Base-by-base conservation (phyloP, 2,888 invertebrate genomes). In the Rhogogaster chlorosoma region DNA sequence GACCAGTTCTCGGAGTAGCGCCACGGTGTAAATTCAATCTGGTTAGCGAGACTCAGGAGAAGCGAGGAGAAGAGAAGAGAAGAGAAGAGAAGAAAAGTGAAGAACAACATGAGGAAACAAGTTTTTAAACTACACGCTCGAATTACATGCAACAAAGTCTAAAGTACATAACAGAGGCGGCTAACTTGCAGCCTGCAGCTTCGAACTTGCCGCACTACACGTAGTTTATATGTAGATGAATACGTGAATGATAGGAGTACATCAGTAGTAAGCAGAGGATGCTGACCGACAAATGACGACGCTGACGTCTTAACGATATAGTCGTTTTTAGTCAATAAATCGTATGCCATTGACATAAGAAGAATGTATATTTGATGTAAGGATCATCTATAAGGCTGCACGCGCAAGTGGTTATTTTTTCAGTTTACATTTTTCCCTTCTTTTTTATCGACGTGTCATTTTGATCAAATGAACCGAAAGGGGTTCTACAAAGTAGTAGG, bases 21-120 rank as follows among this genome's bases (percentile, higher is more conserved):
- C 86, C 82, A 86, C 87, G 86, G 87, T 86, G 86, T 88, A 87
- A 88, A 88, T 88, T 86, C 86, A 87, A 86, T 67, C 88, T 87
- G 88, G 85, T 88, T 88, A 87, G 85, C 84, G 77, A 84, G 71
- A 12, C 70, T 53, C 2, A 36, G 22, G 32, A 57, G 36, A 36
- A n/a, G 18, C n/a, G 26, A 36, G 36, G 42, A 42, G 42, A 42
- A 42, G 42, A 42, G 42, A 42, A 45, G 42, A 38, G 38, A 42
- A 12, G 12, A 42, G 42, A 42, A 12, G 12, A 45, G 42, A 38
- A 10, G 9, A 1, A 45, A 12, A 45, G 45, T 45, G 45, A 45
- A 15, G 45, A 45, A 45, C 36, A 7, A 53, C 15, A 57, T 10
- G 38, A 10, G 36, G 15, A 36, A 36, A 26, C 6, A 38, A 36